A percentile compares a stretch with the other conserved stretches of the same genome.
phyloP scores from a whole-genome alignment of 2,888 invertebrate genomes.

The Pachycephus smyrnensis region DNA sequence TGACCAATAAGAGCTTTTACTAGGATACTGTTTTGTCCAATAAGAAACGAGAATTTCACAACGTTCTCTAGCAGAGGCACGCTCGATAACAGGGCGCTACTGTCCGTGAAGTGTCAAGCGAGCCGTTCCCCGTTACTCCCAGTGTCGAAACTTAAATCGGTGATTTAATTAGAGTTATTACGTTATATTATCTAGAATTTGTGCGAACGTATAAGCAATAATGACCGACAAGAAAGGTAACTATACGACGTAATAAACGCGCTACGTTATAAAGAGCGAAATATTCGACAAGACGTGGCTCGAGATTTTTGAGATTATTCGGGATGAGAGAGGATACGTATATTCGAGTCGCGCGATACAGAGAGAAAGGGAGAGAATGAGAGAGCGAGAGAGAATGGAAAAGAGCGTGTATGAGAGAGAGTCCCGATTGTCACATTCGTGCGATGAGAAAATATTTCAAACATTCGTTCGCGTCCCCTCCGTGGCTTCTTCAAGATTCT shows the following conservation, averaged over 20 bases:
- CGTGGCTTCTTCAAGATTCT: slow-evolving; percentile 4
- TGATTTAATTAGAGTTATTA: slow-evolving; percentile 52
- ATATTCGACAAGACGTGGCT: slow-evolving; percentile 4
- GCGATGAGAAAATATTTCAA: background rate
- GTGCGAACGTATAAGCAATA: slow-evolving; percentile 56
- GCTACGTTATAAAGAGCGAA: background rate
- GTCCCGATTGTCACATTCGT: background rate
- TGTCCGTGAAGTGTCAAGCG: slow-evolving; percentile 58
- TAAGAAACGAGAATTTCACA: background rate
- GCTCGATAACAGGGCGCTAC: slow-evolving; percentile 60
- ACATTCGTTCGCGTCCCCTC: background rate
- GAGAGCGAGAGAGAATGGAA: background rate
- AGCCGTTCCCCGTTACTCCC: slow-evolving; percentile 53
- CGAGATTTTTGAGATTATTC: background rate
- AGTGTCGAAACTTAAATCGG: slow-evolving; percentile 53
- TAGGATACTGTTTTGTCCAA: background rate
- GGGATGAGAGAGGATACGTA: background rate
- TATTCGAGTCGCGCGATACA: background rate
- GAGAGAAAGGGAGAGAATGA: slow-evolving; percentile 2
- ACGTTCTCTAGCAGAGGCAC: slow-evolving; percentile 28
- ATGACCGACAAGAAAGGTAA: slow-evolving; percentile 68
- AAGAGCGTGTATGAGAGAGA: background rate
- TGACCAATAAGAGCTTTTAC: background rate
- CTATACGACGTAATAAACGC: slow-evolving; percentile 42
- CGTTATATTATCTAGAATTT: slow-evolving; percentile 53